These are phyloP conservation scores for Adelges cooleyi DNA, from an alignment of 1,140 invertebrate species.

Conservation along the genomic window DNA sequence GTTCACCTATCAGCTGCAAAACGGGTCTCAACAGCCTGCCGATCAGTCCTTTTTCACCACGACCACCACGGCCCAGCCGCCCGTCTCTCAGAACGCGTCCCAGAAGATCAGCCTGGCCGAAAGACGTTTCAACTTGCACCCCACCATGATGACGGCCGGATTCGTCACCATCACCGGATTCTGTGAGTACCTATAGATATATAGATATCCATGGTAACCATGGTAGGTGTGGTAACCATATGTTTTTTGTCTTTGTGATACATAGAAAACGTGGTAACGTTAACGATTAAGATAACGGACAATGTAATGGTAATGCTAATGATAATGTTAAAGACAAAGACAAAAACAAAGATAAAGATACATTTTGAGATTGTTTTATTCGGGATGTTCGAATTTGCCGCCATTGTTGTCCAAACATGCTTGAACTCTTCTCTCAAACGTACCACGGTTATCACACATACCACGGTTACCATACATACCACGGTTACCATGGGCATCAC, in stretches of 20 bases:
- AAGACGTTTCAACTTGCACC: slow-evolving; percentile 71
- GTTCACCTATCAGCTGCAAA: slow-evolving; percentile 10
- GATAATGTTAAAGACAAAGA: no score
- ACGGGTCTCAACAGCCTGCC: not conserved
- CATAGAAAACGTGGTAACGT: not conserved
- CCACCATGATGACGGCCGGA: slow-evolving; percentile 69
- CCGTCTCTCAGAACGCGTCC: not conserved
- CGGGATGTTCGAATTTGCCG: no score
- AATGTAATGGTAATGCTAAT: not conserved
- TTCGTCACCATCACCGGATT: slow-evolving; percentile 75
- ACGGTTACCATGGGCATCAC: no score
- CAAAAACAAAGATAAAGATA: no score
- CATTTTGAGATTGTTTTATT: no score
- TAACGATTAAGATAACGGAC: not conserved
- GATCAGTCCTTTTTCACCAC: not conserved
- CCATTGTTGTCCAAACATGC: no score
- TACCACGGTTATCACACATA: no score
- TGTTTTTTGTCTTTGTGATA: not conserved
- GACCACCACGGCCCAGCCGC: not conserved
- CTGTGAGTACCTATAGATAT: slow-evolving; percentile 49
- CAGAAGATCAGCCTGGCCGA: slow-evolving; percentile 34
- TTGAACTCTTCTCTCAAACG: no score
- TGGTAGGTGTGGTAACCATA: no score
- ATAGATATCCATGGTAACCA: slow-evolving; percentile 1
- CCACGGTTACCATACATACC: no score